Base-by-base conservation (phyloP, 2,888 invertebrate genomes). In the Hipparchia semele region DNA sequence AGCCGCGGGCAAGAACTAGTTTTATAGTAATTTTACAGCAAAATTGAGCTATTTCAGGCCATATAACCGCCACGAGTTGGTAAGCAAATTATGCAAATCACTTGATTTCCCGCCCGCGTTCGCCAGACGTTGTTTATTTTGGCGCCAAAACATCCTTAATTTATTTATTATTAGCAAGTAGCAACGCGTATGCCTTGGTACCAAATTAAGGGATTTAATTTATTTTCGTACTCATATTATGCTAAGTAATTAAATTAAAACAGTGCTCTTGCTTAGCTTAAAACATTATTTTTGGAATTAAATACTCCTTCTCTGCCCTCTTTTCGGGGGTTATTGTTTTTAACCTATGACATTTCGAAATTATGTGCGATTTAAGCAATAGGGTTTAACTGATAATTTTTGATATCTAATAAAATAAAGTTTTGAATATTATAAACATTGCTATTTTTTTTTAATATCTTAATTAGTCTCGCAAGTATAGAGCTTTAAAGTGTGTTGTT, bases 51-150 rank as follows among this genome's bases (percentile, higher is more conserved):
- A 70, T 70, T 74, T 68, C 13, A n/a, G 65, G 70, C 64, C 53
- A 68, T 70, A 75, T 68, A 59, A 70, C 53, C 74, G 8, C 33
- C 53, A 61, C 66, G 64, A 68, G 74, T 75, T 72, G 68, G 74
- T 75, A 72, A 75, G 67, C 72, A 70, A 60, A 74, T 75, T 75
- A 75, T 75, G 75, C 72, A 74, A 74, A 75, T 74, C 61, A 10
- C 54, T 64, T 62, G 70, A 70, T 70, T 64, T 49, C 70, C 68
- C 68, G 49, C 10, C 58, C 60, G 60, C 68, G 64, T 46, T 62
- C 71, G 23, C 67, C 59, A 53, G 33, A 61, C 66, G n/a, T 39
- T 74, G 72, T 75, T 70, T 74, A 62, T 72, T 73, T 69, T 74
- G 61, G 61, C 45, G 46, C 54, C 46, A 58, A 54, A 67, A 67